phyloP scores from a whole-genome alignment of 2,797 vertebrate species.

The Periophthalmus magnuspinnatus region DNA sequence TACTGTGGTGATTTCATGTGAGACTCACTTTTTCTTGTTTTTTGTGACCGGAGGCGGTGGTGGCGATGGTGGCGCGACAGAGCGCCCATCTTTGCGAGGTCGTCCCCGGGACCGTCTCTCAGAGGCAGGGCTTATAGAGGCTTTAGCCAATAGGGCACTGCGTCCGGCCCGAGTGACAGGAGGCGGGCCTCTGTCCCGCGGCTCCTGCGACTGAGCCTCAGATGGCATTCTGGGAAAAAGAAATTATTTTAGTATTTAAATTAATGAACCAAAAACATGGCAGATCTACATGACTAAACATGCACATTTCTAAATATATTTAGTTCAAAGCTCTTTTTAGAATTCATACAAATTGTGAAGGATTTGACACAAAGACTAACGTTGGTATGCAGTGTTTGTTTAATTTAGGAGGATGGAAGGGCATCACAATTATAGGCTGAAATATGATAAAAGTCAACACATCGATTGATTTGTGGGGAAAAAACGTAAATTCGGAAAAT shows the following conservation, averaged over 20 bases:
- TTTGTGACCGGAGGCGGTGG: constrained; percentile 42
- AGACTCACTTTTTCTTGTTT: constrained; percentile 63
- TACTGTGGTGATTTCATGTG: background rate
- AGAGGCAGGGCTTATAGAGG: constrained; percentile 78
- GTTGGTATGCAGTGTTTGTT: no score
- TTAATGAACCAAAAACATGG: background rate
- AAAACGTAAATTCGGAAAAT: no score
- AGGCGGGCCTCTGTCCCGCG: constrained; percentile 80
- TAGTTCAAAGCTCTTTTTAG: no score
- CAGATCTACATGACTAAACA: background rate
- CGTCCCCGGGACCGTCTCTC: constrained; percentile 89
- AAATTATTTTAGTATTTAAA: background rate
- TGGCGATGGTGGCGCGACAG: constrained; percentile 30
- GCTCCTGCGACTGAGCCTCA: constrained; percentile 88
- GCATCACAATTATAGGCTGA: no score
- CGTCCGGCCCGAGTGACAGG: constrained; percentile 81
- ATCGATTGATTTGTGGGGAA: no score
- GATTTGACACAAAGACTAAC: no score
- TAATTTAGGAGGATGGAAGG: no score
- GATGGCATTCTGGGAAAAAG: constrained; percentile 89
- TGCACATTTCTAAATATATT: no score
- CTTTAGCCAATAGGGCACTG: constrained; percentile 76
- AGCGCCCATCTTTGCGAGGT: constrained; percentile 86
- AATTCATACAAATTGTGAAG: no score
- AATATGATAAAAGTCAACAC: no score